phyloP scores from a whole-genome alignment of 2,797 vertebrate genomes.

The Manis pentadactyla region DNA sequence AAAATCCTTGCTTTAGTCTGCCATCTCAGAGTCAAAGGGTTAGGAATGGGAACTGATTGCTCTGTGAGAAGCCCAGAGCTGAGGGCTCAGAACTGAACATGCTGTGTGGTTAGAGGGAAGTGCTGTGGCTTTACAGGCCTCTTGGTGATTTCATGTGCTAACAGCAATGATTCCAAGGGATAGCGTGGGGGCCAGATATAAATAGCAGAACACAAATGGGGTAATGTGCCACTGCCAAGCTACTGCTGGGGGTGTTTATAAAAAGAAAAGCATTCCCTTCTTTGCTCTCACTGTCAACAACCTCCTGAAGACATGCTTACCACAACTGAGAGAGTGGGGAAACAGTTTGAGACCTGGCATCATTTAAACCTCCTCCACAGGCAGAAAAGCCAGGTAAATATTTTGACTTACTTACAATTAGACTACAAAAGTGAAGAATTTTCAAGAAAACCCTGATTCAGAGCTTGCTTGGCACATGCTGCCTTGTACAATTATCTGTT shows the following conservation, averaged over 20 bases:
- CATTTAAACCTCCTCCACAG: conserved; percentile 63
- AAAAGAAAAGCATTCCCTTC: conserved; percentile 79
- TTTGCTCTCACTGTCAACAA: conserved; percentile 76
- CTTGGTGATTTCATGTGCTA: conserved; percentile 67
- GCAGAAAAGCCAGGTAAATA: conserved; percentile 77
- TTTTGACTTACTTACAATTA: conserved; percentile 67
- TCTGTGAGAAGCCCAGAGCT: neutral
- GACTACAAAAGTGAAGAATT: neutral
- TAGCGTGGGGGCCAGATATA: conserved; percentile 76
- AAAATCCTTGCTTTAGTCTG: neutral
- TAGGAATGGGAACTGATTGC: conserved; percentile 54
- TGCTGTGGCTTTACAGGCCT: conserved; percentile 54
- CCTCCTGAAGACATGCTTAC: conserved; percentile 49
- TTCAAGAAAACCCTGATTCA: neutral
- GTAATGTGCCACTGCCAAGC: conserved; percentile 73
- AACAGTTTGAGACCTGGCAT: conserved; percentile 61
- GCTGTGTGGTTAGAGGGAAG: conserved; percentile 24
- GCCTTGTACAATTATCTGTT: neutral
- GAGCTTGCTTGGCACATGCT: neutral
- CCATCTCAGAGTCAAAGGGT: conserved; percentile 26
- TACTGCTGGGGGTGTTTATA: conserved; percentile 78
- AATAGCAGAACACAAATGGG: conserved; percentile 79
- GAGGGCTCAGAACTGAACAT: neutral
- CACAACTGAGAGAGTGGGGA: conserved; percentile 54
- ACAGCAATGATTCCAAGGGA: conserved; percentile 68